These are phyloP conservation scores for Apostichopus japonicus DNA, from an alignment of 35 echinoderm and acorn worm genomes.

Conservation along the genomic window DNA sequence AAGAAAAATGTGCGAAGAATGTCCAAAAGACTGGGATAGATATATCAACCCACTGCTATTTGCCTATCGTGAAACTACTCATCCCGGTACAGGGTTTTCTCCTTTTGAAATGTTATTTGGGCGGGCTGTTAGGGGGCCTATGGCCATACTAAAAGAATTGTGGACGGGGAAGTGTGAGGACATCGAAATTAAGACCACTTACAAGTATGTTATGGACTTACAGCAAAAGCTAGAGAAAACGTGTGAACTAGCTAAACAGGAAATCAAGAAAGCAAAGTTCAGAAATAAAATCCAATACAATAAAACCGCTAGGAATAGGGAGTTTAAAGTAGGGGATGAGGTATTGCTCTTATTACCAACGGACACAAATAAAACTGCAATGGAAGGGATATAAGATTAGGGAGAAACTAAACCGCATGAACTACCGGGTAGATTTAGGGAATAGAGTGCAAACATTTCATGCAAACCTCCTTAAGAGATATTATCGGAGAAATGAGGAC, in stretches of 20 bases:
- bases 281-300: slow-evolving; percentile 60
- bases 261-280: slow-evolving; percentile 39
- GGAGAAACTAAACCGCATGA: slow-evolving; percentile 42
- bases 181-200: slow-evolving; percentile 56
- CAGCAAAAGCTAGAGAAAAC: slow-evolving; percentile 40
- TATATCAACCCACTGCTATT: no score
- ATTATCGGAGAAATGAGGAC: not conserved
- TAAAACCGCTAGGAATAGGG: slow-evolving; percentile 39
- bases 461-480: slow-evolving; percentile 43
- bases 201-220: slow-evolving; percentile 62
- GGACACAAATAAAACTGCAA: slow-evolving; percentile 34
- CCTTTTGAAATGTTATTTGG: no score
- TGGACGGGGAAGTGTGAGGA: slow-evolving; percentile 57
- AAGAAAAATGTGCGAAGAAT: no score
- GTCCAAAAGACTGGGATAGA: no score
- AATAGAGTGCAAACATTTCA: slow-evolving; percentile 53
- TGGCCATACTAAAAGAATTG: slow-evolving; percentile 71
- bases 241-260: slow-evolving; percentile 2
- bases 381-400: slow-evolving; percentile 47
- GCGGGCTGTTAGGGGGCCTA: no score
- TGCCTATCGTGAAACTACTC: no score
- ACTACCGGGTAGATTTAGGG: slow-evolving; percentile 36
- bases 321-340: slow-evolving; percentile 55
- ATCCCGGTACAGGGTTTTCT: no score
- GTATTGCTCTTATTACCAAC: slow-evolving; percentile 63